phyloP scores from a whole-genome alignment of 1,140 invertebrate species.

The Drosophila simulans region DNA sequence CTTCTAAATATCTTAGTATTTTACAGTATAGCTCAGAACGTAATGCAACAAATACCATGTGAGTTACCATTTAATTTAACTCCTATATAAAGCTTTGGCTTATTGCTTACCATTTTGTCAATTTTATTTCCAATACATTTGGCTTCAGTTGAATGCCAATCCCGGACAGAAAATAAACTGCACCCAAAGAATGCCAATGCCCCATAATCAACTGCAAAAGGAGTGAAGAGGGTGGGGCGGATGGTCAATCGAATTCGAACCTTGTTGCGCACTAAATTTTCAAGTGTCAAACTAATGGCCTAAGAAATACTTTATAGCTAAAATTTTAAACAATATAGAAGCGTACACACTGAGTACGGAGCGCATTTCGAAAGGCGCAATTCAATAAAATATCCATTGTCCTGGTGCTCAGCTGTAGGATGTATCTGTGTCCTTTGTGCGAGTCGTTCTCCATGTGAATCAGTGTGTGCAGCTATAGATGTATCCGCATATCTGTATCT shows the following conservation, averaged over 20 bases:
- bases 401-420: slow-evolving; percentile 52
- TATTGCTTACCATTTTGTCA: slow-evolving; percentile 49
- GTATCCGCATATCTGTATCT: slow-evolving; percentile 33
- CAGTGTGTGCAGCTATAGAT: slow-evolving; percentile 16
- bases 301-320: slow-evolving; percentile 82
- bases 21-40: no score
- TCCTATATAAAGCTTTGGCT: background rate
- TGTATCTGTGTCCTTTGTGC: slow-evolving; percentile 25
- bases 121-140: slow-evolving; percentile 70
- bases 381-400: slow-evolving; percentile 80
- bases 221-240: background rate
- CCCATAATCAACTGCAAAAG: slow-evolving; percentile 18
- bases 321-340: slow-evolving; percentile 79
- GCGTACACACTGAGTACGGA: slow-evolving; percentile 29
- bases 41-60: background rate
- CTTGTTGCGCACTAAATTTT: slow-evolving; percentile 72
- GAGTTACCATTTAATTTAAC: background rate
- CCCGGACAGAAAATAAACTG: slow-evolving; percentile 41
- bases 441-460: slow-evolving; percentile 16
- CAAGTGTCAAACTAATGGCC: slow-evolving; percentile 82
- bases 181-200: slow-evolving; percentile 53
- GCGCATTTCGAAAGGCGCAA: slow-evolving; percentile 68
- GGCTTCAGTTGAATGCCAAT: slow-evolving; percentile 37
- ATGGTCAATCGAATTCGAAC: slow-evolving; percentile 55
- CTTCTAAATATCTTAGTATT: no score